These are phyloP conservation scores for Cerastis rubricosa DNA, from an alignment of 2,888 invertebrate genomes.

Conservation along the genomic window DNA sequence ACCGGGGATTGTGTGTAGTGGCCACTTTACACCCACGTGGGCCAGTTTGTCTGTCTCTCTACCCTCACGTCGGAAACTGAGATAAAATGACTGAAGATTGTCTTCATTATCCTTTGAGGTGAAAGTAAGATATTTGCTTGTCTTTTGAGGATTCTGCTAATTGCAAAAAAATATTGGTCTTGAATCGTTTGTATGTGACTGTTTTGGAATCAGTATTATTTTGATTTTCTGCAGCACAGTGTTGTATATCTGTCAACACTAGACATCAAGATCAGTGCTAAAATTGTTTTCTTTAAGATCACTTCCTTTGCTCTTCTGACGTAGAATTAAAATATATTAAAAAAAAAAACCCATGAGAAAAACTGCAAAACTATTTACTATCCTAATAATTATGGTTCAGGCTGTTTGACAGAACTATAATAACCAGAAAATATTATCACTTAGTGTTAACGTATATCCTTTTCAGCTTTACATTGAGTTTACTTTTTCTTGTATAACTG, in stretches of 20 bases:
- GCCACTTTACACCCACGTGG: slow-evolving; percentile 87
- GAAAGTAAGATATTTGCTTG: background rate
- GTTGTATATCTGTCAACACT: background rate
- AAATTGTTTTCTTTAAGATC: background rate
- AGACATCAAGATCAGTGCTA: background rate
- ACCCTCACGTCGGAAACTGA: slow-evolving; percentile 63
- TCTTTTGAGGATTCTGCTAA: background rate
- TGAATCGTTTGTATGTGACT: no score
- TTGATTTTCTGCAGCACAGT: background rate
- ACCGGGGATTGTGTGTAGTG: slow-evolving; percentile 81
- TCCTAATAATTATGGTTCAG: no score
- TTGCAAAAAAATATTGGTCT: background rate
- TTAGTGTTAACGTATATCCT: background rate
- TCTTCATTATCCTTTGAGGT: slow-evolving; percentile 67
- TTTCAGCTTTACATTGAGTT: background rate
- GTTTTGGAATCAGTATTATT: background rate
- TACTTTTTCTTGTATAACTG: background rate
- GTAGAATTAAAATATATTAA: no score
- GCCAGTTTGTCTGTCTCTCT: slow-evolving; percentile 77
- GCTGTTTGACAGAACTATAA: background rate
- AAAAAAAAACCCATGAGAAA: no score
- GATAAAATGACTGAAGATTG: slow-evolving; percentile 61
- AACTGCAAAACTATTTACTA: no score
- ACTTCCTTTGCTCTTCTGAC: background rate
- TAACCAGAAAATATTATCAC: no score